Percentiles rank a stretch among this genome's conserved stretches.
These are phyloP conservation scores for Amphipyra berbera DNA, from an alignment of 2,888 invertebrate species.

Conservation along the genomic window DNA sequence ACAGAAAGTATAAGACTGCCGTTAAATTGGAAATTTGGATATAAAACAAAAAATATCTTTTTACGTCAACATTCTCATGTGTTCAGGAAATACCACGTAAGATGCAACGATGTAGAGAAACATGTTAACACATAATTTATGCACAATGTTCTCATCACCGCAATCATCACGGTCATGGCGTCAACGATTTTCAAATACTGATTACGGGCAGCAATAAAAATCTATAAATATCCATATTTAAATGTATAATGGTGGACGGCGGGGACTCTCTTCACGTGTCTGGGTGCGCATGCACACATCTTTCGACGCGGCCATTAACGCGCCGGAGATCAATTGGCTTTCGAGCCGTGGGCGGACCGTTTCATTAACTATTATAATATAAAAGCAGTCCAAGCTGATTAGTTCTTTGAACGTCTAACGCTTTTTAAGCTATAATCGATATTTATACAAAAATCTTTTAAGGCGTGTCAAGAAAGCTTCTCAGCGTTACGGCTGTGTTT, in stretches of 20 bases:
- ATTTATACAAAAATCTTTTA: constrained; percentile 70
- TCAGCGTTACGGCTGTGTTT: constrained; percentile 25
- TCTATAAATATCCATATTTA: constrained; percentile 73
- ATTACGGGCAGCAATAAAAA: constrained; percentile 71
- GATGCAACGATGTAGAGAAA: too few relatives aligned
- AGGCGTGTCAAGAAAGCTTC: constrained; percentile 56
- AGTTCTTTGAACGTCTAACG: constrained; percentile 77
- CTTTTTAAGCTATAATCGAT: constrained; percentile 71
- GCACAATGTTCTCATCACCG: constrained; percentile 37
- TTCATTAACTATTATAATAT: constrained; percentile 88
- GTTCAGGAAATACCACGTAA: too few relatives aligned
- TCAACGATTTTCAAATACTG: constrained; percentile 67
- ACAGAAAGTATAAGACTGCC: too few relatives aligned
- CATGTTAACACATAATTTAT: constrained; percentile 5
- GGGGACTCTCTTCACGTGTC: constrained; percentile 73
- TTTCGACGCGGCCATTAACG: constrained; percentile 83
- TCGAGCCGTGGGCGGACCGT: constrained; percentile 83
- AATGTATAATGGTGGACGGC: constrained; percentile 75
- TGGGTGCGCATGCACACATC: constrained; percentile 76
- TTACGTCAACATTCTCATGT: too few relatives aligned
- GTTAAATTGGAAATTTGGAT: too few relatives aligned
- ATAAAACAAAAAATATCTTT: too few relatives aligned
- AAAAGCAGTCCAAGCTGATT: constrained; percentile 85
- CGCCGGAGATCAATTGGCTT: constrained; percentile 83
- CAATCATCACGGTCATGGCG: constrained; percentile 46